Percentiles rank a stretch among this genome's conserved stretches.
Conservation (phyloP, 2,797 vertebrate species). For the Eulemur mongoz region DNA sequence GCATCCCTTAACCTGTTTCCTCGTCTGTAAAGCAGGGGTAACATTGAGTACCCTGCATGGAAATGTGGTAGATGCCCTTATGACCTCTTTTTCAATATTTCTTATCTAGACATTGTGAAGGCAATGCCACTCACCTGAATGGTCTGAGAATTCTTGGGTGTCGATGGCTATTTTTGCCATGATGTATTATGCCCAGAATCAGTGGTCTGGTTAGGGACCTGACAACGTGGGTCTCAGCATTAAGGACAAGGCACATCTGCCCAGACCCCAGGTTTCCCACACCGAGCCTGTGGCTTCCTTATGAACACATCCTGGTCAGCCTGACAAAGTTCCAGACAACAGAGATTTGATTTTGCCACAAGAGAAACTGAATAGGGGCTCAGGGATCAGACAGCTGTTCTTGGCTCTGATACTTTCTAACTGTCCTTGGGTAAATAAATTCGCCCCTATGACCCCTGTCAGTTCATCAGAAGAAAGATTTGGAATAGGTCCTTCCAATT, state of each 20-base stretch:
- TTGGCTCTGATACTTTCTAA: background rate
- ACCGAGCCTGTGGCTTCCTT: background rate
- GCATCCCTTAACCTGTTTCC: background rate
- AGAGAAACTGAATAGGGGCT: background rate
- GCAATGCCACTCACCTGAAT: background rate
- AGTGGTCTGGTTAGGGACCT: background rate
- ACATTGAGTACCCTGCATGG: background rate
- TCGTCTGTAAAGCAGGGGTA: background rate
- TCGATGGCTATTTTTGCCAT: background rate
- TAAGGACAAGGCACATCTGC: background rate
- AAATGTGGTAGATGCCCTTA: background rate
- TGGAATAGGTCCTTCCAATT: background rate
- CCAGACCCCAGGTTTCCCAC: background rate
- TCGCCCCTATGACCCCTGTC: background rate
- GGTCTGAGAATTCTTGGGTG: background rate
- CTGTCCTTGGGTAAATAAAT: constrained; percentile 9
- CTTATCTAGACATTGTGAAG: background rate
- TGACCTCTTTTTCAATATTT: background rate
- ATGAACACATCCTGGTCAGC: background rate
- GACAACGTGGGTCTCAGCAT: background rate
- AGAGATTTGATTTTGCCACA: constrained; percentile 32
- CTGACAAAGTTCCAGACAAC: background rate
- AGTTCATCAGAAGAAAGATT: constrained; percentile 25
- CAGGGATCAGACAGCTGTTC: background rate
- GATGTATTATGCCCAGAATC: background rate